Percentiles rank a stretch among this genome's conserved stretches.
Conservation (phyloP, 2,888 invertebrate genomes). For the Leptinotarsa rubiginosa region DNA sequence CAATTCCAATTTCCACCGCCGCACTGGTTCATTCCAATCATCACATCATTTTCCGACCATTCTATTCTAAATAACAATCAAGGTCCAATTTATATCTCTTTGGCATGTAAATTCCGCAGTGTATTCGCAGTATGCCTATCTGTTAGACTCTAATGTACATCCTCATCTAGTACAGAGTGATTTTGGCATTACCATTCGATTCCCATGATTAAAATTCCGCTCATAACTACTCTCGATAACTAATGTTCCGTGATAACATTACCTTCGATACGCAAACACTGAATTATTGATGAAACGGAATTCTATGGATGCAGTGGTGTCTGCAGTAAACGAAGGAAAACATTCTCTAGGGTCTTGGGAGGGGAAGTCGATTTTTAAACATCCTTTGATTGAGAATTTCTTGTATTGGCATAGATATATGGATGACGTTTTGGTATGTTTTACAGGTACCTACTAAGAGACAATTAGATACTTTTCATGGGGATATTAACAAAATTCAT, state of each 20-base stretch:
- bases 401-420: no score
- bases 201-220: conserved; percentile 12
- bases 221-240: conserved; percentile 17
- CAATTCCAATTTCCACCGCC: background rate
- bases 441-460: no score
- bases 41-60: conserved; percentile 10
- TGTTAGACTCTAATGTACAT: conserved; percentile 7
- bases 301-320: background rate
- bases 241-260: conserved; percentile 24
- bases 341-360: no score
- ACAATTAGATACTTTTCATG: no score
- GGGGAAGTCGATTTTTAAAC: no score
- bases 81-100: conserved; percentile 13
- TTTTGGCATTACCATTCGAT: conserved; percentile 15
- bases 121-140: conserved; percentile 3
- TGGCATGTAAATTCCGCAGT: conserved; percentile 14
- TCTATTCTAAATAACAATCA: conserved; percentile 20
- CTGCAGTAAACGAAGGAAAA: background rate
- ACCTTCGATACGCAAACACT: conserved; percentile 16
- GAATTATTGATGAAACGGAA: conserved; percentile 14
- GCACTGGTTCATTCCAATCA: conserved; percentile 12
- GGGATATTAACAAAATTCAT: no score
- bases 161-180: conserved; percentile 12
- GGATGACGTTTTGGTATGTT: no score
- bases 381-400: no score